Evolutionary conservation across 2,113 vertebrate species (phyloP).

Genomic region (Ibidorhyncha struthersii): DNA sequence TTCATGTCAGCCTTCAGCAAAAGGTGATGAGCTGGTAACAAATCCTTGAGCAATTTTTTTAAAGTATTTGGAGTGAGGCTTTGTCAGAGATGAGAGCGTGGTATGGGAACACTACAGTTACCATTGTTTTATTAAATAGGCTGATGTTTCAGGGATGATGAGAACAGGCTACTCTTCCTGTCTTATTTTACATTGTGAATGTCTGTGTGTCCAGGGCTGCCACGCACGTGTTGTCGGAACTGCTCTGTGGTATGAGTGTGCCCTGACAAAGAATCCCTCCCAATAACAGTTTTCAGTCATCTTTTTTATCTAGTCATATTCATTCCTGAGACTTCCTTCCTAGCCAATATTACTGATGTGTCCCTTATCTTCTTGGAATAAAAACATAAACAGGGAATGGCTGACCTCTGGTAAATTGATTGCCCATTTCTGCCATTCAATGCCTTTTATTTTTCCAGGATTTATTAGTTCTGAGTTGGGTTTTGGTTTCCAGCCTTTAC

Average conservation of each 20-base stretch:
- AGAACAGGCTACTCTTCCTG: not conserved
- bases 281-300: not conserved
- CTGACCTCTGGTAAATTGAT: not conserved
- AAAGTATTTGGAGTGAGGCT: not conserved
- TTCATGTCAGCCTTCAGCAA: not conserved
- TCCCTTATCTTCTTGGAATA: not conserved
- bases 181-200: not conserved
- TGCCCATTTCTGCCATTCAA: not conserved
- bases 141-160: not conserved
- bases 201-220: not conserved
- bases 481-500: not conserved
- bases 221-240: rapidly evolving
- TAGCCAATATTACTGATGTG: not conserved
- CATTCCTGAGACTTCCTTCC: not conserved
- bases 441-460: not conserved
- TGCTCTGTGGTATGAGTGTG: not conserved
- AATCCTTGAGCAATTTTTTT: not conserved
- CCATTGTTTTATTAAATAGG: not conserved
- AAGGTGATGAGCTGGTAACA: not conserved
- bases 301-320: not conserved
- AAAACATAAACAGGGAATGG: not conserved
- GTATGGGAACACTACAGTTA: not conserved
- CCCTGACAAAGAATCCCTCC: not conserved
- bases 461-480: not conserved
- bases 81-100: not conserved